Evolutionary conservation across 2,113 vertebrate genomes (phyloP).

Genomic region (Theristicus caerulescens): DNA sequence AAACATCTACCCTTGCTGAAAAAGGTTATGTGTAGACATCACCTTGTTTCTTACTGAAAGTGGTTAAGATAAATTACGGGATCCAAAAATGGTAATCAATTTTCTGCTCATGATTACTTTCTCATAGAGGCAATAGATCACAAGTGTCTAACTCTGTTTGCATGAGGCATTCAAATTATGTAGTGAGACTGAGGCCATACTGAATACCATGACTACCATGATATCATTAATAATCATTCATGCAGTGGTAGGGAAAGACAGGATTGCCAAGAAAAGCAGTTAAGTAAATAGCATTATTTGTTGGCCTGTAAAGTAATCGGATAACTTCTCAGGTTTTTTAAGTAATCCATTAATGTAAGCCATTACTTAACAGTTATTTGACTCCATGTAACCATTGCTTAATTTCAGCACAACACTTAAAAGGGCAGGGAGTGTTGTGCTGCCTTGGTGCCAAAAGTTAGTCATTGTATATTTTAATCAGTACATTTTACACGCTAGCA

Average conservation of each 20-base stretch:
- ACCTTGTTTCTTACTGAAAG: not conserved
- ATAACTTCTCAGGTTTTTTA: conserved; percentile 39
- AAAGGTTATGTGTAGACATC: not conserved
- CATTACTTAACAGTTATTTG: conserved; percentile 28
- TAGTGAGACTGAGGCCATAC: not conserved
- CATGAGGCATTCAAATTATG: conserved; percentile 26
- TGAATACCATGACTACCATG: not conserved
- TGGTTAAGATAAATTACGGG: not conserved
- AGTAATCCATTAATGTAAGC: conserved; percentile 44
- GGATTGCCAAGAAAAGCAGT: conserved; percentile 5
- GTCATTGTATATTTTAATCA: not conserved
- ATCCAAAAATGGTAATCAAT: conserved; percentile 55
- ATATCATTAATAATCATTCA: conserved; percentile 5
- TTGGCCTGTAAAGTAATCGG: conserved; percentile 6
- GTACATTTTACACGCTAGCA: not conserved
- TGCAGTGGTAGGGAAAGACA: not conserved
- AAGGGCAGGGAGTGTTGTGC: not conserved
- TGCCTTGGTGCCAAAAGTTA: not conserved
- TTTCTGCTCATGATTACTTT: conserved; percentile 67
- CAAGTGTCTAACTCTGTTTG: conserved; percentile 25
- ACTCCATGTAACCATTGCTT: not conserved
- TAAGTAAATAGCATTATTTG: conserved; percentile 27
- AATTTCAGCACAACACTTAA: not conserved
- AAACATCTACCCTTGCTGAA: not conserved
- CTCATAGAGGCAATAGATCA: conserved; percentile 57